phyloP scores from a whole-genome alignment of 2,113 vertebrate genomes.

The Percopsis transmontana region DNA sequence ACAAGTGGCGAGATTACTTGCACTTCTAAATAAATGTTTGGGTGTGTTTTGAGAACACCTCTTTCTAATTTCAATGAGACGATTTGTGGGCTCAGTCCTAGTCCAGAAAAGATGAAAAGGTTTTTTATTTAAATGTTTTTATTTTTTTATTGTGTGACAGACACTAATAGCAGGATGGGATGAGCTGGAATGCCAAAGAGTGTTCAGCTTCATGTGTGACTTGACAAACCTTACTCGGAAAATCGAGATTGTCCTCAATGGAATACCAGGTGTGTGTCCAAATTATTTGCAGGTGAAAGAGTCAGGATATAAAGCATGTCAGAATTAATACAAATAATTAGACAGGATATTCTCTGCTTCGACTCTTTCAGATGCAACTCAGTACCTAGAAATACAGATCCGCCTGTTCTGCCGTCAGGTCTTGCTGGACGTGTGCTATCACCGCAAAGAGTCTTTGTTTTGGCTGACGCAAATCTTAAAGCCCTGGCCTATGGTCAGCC shows the following conservation, averaged over 20 bases:
- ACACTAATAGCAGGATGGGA: slow-evolving; percentile 88
- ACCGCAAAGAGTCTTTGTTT: slow-evolving; percentile 78
- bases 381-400: slow-evolving; percentile 81
- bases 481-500: slow-evolving; percentile 89
- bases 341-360: not conserved
- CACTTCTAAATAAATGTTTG: too few relatives aligned
- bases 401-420: slow-evolving; percentile 84
- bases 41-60: too few relatives aligned
- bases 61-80: too few relatives aligned
- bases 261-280: slow-evolving; percentile 73
- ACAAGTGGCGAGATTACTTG: too few relatives aligned
- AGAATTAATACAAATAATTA: too few relatives aligned
- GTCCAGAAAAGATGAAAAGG: not conserved
- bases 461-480: slow-evolving; percentile 87
- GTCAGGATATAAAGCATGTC: not conserved
- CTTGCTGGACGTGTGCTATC: slow-evolving; percentile 80
- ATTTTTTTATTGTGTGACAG: not conserved
- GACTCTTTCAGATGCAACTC: slow-evolving; percentile 69
- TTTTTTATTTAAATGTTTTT: not conserved
- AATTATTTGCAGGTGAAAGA: not conserved
- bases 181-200: slow-evolving; percentile 86
- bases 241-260: slow-evolving; percentile 76
- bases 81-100: too few relatives aligned
- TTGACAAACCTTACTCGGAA: slow-evolving; percentile 79
- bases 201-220: slow-evolving; percentile 86